A percentile compares a stretch with the other conserved stretches of the same genome.
phyloP scores from a whole-genome alignment of 2,797 vertebrate genomes.

The Cirrhinus mrigala region DNA sequence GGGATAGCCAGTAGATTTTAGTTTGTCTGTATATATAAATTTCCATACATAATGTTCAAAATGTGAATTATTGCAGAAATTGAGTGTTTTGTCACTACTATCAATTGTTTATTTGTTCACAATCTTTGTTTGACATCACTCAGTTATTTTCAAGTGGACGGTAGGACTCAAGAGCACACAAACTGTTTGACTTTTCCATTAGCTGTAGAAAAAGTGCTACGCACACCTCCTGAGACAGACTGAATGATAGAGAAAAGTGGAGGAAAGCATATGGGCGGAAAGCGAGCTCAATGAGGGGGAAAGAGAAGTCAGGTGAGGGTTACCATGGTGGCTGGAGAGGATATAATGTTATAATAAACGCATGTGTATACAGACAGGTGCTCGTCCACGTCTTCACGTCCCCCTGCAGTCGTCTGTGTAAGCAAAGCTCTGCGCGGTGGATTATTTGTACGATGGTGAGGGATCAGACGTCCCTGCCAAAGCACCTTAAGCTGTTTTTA shows the following conservation, averaged over 20 bases:
- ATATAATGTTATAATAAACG: conserved; percentile 49
- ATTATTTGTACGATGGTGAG: conserved; percentile 37
- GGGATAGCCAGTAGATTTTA: background rate
- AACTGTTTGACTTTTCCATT: conserved; percentile 10
- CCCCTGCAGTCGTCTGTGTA: conserved; percentile 30
- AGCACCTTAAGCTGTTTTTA: conserved; percentile 10
- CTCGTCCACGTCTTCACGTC: conserved; percentile 27
- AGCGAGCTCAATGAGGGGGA: conserved; percentile 41
- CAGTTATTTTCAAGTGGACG: conserved; percentile 4
- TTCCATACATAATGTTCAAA: background rate
- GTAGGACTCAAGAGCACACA: background rate
- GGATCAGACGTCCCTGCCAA: background rate
- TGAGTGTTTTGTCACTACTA: background rate
- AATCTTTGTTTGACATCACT: conserved; percentile 14
- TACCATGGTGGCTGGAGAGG: conserved; percentile 49
- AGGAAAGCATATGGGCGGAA: conserved; percentile 24
- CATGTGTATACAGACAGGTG: conserved; percentile 19
- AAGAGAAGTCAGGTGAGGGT: conserved; percentile 51
- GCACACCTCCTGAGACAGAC: background rate
- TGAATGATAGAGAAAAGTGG: conserved; percentile 14
- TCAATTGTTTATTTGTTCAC: background rate
- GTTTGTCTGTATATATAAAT: background rate
- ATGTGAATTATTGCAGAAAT: background rate
- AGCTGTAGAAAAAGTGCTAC: background rate
- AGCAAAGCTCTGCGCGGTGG: conserved; percentile 40